Conservation (phyloP, 2,113 vertebrate genomes). For the Brachirus orientalis region DNA sequence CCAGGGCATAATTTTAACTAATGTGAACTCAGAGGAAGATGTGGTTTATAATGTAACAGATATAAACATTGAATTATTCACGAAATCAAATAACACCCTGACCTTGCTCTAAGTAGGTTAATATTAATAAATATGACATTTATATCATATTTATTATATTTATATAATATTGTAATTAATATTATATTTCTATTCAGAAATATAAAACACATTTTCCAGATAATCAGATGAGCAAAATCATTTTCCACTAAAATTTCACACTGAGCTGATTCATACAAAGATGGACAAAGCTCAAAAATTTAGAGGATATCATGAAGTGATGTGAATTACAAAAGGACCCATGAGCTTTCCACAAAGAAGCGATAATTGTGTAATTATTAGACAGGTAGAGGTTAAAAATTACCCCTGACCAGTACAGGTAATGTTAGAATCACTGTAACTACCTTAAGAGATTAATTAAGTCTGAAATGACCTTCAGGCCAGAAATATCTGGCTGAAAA, state of each 20-base stretch:
- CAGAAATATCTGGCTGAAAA: neutral
- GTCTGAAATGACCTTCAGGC: neutral
- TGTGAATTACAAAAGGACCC: too few relatives aligned
- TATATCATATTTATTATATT: too few relatives aligned
- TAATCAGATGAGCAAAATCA: too few relatives aligned
- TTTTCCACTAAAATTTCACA: neutral
- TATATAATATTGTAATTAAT: too few relatives aligned
- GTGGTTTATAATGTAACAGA: neutral
- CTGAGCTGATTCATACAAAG: too few relatives aligned
- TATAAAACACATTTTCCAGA: too few relatives aligned
- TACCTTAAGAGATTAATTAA: neutral
- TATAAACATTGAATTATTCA: neutral
- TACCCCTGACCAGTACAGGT: neutral
- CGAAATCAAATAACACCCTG: neutral
- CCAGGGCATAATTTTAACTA: neutral
- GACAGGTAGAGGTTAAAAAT: neutral
- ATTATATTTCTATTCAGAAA: too few relatives aligned
- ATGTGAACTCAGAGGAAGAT: neutral
- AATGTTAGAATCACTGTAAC: neutral
- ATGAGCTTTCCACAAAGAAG: too few relatives aligned
- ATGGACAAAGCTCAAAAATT: too few relatives aligned
- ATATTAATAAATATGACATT: too few relatives aligned
- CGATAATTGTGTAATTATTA: neutral
- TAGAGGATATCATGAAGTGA: neutral
- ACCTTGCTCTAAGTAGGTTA: neutral